These are phyloP conservation scores for Aurelia aurita complex sp. Pacific DNA, from an alignment of 30 jellyfish, hydroid and myxozoan genomes.

Conservation along the genomic window DNA sequence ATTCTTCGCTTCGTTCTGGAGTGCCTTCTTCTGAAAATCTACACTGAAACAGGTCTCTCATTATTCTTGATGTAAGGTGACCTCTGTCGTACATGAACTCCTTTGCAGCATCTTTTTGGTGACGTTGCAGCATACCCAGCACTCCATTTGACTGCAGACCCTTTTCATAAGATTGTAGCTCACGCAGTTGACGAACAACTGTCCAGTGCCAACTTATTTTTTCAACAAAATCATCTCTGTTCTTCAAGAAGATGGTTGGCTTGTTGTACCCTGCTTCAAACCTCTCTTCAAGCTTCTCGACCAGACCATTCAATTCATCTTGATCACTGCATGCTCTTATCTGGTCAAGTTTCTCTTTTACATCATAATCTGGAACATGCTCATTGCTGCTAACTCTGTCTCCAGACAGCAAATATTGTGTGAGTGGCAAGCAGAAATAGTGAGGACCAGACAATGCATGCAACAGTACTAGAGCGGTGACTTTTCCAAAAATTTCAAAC, in stretches of 20 bases:
- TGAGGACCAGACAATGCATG: constrained; percentile 22
- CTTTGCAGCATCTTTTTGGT: not conserved
- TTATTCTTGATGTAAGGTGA: no score
- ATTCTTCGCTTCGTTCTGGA: no score
- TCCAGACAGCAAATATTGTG: not conserved
- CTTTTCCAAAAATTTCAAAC: constrained; percentile 26
- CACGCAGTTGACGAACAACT: constrained; percentile 12
- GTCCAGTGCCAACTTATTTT: constrained; percentile 3
- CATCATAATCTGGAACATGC: constrained; percentile 30
- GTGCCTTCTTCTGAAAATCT: no score
- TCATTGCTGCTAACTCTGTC: not conserved
- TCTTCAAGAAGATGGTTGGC: not conserved
- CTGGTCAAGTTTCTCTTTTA: constrained; percentile 15
- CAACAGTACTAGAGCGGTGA: constrained; percentile 5
- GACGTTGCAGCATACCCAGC: not conserved
- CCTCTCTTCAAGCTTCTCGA: constrained; percentile 13
- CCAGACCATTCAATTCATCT: constrained; percentile 10
- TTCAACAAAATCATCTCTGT: constrained; percentile 1
- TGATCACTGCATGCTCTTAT: not conserved
- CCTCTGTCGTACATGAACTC: not conserved
- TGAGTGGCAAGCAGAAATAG: constrained; percentile 32
- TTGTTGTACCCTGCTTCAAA: constrained; percentile 36
- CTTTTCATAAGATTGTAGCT: not conserved
- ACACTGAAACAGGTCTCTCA: no score
- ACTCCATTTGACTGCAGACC: constrained; percentile 9